phyloP scores from a whole-genome alignment of 1,140 invertebrate species.

The Parasteatoda tepidariorum region DNA sequence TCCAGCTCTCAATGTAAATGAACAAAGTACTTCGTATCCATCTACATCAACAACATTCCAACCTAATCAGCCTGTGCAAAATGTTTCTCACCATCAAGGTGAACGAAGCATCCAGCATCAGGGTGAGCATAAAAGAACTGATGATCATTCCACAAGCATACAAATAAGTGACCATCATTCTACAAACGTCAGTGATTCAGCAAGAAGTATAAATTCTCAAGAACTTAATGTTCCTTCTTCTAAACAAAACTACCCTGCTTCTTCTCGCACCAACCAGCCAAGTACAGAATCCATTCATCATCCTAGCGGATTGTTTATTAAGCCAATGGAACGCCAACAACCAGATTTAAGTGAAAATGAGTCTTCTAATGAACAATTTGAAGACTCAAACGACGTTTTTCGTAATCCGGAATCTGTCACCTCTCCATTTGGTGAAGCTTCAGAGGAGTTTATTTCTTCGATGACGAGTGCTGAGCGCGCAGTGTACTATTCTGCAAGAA shows the following conservation, averaged over 20 bases:
- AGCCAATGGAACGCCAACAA: conserved; percentile 25
- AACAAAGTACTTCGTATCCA: too few relatives aligned
- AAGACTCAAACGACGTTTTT: too few relatives aligned
- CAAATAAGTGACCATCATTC: too few relatives aligned
- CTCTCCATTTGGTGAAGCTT: not conserved
- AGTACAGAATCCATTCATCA: not conserved
- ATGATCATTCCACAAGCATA: not conserved
- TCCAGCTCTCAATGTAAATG: too few relatives aligned
- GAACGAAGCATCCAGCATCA: not conserved
- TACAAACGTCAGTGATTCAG: too few relatives aligned
- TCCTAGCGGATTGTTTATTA: not conserved
- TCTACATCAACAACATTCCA: too few relatives aligned
- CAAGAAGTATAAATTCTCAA: too few relatives aligned
- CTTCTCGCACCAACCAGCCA: too few relatives aligned
- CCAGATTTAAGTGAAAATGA: not conserved
- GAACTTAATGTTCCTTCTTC: not conserved
- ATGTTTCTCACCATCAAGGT: not conserved
- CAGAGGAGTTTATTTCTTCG: conserved; percentile 1
- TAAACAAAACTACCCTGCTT: not conserved
- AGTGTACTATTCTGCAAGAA: conserved; percentile 28
- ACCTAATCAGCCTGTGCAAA: not conserved
- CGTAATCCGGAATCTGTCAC: not conserved
- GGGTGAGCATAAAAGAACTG: not conserved
- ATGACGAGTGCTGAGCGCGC: conserved; percentile 25
- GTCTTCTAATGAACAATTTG: not conserved